Conservation (phyloP, 2,113 vertebrate species). For the Gymnogyps californianus region DNA sequence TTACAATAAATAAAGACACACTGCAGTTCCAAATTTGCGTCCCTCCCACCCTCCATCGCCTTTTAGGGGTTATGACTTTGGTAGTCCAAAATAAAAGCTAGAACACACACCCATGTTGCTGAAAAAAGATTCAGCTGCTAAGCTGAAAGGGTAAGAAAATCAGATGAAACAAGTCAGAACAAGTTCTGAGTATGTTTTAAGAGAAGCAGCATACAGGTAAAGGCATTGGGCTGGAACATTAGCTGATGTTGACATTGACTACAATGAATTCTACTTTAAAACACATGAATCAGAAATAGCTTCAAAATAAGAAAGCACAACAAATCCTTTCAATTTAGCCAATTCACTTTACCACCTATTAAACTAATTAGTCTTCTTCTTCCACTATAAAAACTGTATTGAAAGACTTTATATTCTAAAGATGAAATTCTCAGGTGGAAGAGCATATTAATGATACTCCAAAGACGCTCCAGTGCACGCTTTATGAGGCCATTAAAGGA, state of each 20-base stretch:
- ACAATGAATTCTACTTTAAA: not conserved
- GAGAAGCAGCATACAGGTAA: not conserved
- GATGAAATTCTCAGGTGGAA: not conserved
- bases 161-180: not conserved
- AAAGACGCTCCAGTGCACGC: not conserved
- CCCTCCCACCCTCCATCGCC: fast-evolving
- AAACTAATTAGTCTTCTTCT: not conserved
- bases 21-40: not conserved
- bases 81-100: not conserved
- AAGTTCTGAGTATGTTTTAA: not conserved
- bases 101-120: not conserved
- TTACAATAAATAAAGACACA: not conserved
- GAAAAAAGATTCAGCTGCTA: not conserved
- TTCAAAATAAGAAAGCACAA: not conserved
- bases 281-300: not conserved
- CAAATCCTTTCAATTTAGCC: not conserved
- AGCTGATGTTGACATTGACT: not conserved
- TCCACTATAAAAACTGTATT: not conserved
- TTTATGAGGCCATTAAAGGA: constrained; percentile 36
- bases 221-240: not conserved
- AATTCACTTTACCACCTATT: not conserved
- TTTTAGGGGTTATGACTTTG: not conserved
- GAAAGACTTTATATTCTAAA: not conserved
- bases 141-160: not conserved
- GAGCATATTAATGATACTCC: not conserved